Conservation (phyloP, 1,140 invertebrate species). For the Caenorhabditis remanei region DNA sequence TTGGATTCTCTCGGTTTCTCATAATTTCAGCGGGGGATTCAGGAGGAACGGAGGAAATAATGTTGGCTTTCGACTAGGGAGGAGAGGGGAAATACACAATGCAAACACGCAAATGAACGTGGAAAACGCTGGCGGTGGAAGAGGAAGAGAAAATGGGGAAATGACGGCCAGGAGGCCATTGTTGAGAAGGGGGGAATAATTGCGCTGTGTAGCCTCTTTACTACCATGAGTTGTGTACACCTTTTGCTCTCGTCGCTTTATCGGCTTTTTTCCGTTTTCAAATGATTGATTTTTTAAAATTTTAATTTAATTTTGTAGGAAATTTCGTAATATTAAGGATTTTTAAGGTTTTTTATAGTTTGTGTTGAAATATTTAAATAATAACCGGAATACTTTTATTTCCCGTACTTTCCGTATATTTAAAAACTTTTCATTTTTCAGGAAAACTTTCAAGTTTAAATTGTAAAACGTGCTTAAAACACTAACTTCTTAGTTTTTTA, state of each 20-base stretch:
- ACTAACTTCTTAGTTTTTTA: too few species aligned
- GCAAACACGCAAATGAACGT: not conserved
- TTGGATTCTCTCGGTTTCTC: conserved; percentile 28
- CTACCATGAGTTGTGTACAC: too few species aligned
- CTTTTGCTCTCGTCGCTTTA: not conserved
- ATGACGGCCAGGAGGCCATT: not conserved
- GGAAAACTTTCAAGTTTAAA: too few species aligned
- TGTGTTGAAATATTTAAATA: too few species aligned
- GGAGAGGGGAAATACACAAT: not conserved
- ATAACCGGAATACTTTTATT: too few species aligned
- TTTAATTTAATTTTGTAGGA: too few species aligned
- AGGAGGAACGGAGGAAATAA: not conserved
- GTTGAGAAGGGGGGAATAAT: not conserved
- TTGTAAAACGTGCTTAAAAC: too few species aligned
- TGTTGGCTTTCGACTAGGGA: not conserved
- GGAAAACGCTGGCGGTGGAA: conserved; percentile 16
- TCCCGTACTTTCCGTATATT: too few species aligned
- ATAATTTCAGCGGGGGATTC: not conserved
- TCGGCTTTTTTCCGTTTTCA: not conserved
- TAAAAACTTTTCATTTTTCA: too few species aligned
- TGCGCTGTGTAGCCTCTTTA: too few species aligned
- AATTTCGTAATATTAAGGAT: too few species aligned
- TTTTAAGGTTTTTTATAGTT: too few species aligned
- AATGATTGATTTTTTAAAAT: not conserved
- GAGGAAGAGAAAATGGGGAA: not conserved